Conservation (phyloP, 2,113 vertebrate species). For the Ginglymostoma cirratum region DNA sequence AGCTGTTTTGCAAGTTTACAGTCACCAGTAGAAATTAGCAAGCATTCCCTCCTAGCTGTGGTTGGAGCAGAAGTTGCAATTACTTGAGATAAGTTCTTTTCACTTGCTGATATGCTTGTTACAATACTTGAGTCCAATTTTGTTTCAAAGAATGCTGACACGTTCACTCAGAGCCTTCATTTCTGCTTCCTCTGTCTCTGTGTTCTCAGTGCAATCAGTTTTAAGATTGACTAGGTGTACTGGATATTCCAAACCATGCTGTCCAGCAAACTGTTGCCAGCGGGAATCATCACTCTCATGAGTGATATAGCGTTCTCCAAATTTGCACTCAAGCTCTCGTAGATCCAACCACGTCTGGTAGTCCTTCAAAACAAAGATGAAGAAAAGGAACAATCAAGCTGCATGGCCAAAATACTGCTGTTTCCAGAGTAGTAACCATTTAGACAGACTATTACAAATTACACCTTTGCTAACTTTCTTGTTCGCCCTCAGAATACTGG, state of each 20-base stretch:
- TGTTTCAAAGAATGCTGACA: constrained; percentile 83
- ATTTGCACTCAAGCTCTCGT: constrained; percentile 80
- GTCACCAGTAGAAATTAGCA: not conserved
- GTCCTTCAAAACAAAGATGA: constrained; percentile 63
- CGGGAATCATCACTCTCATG: constrained; percentile 91
- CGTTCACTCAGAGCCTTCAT: constrained; percentile 85
- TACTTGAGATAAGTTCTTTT: not conserved
- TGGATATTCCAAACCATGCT: constrained; percentile 77
- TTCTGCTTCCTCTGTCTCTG: constrained; percentile 68
- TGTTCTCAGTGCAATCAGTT: constrained; percentile 52
- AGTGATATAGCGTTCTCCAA: constrained; percentile 88
- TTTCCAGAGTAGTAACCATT: not conserved
- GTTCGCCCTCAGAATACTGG: not conserved
- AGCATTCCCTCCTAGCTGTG: not conserved
- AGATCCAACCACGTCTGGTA: constrained; percentile 96
- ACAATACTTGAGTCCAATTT: not conserved
- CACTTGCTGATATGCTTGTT: not conserved
- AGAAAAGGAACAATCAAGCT: constrained; percentile 38
- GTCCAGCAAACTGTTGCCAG: constrained; percentile 81
- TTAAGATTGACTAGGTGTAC: constrained; percentile 61
- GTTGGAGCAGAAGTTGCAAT: not conserved
- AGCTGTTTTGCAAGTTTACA: not conserved
- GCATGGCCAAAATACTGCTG: not conserved
- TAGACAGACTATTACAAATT: too few relatives aligned
- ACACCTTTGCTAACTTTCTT: too few relatives aligned